Evolutionary conservation across 2,888 invertebrate species (phyloP).

Genomic region (Eupithecia exiguata): DNA sequence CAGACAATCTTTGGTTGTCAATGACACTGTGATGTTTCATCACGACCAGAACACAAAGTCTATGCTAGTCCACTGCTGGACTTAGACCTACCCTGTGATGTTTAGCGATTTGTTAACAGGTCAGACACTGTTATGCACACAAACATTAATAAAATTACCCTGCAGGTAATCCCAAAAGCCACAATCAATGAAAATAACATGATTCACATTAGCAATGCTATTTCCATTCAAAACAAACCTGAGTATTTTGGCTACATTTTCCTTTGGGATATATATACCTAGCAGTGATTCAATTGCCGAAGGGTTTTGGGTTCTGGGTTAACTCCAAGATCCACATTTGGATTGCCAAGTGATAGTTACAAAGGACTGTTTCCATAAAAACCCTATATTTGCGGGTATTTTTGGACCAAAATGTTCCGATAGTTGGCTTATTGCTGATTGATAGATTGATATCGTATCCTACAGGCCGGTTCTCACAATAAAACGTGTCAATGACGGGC

Average conservation of each 20-base stretch:
- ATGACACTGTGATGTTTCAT: no score
- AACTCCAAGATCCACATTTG: slow-evolving; percentile 27
- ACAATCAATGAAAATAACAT: slow-evolving; percentile 11
- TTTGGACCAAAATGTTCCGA: slow-evolving; percentile 9
- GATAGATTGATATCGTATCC: slow-evolving; percentile 18
- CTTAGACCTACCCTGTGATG: no score
- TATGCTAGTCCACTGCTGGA: no score
- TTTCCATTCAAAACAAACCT: slow-evolving; percentile 29
- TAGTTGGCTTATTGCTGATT: slow-evolving; percentile 14
- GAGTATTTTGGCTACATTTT: slow-evolving; percentile 22
- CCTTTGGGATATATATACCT: slow-evolving; percentile 56
- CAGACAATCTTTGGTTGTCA: no score
- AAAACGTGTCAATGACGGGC: background rate
- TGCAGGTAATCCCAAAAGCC: background rate
- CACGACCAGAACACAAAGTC: no score
- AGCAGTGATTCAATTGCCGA: slow-evolving; percentile 54
- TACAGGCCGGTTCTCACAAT: background rate
- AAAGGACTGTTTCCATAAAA: slow-evolving; percentile 37
- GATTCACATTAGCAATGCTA: slow-evolving; percentile 17
- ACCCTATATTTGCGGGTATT: slow-evolving; percentile 27
- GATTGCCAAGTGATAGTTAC: slow-evolving; percentile 43
- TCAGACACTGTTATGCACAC: background rate
- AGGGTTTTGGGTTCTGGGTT: slow-evolving; percentile 16
- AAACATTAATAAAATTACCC: background rate
- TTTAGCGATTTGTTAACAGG: background rate